A percentile compares a stretch with the other conserved stretches of the same genome.
phyloP scores from a whole-genome alignment of 2,113 vertebrate species.

The Lepisosteus osseus region DNA sequence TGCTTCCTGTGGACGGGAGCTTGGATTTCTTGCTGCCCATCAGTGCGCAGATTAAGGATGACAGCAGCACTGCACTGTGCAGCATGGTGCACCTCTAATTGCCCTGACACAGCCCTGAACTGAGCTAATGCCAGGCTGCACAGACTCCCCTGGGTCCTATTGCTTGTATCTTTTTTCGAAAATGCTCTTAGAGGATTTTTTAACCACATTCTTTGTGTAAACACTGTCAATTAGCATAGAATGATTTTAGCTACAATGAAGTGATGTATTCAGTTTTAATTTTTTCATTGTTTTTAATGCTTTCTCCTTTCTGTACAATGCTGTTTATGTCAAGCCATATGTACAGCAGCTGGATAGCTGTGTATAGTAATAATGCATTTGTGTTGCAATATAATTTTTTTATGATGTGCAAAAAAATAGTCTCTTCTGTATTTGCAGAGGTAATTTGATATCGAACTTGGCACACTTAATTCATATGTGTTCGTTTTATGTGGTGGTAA shows the following conservation, averaged over 20 bases:
- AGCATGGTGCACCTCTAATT: constrained; percentile 77
- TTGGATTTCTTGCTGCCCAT: constrained; percentile 71
- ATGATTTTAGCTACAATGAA: constrained; percentile 16
- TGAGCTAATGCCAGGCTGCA: constrained; percentile 68
- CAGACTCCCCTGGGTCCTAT: constrained; percentile 50
- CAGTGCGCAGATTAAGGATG: constrained; percentile 80
- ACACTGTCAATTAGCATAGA: constrained; percentile 22
- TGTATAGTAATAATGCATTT: constrained; percentile 23
- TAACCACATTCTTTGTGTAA: constrained; percentile 31
- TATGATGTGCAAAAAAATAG: background rate
- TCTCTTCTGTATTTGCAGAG: background rate
- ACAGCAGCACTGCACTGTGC: constrained; percentile 75
- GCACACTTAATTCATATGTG: constrained; percentile 21
- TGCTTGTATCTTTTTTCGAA: constrained; percentile 40
- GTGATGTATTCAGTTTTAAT: constrained; percentile 5
- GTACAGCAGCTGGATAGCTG: constrained; percentile 17
- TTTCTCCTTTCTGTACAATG: constrained; percentile 9
- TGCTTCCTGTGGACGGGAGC: constrained; percentile 83
- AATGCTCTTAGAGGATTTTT: constrained; percentile 10
- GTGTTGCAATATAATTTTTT: constrained; percentile 31
- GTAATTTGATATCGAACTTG: constrained; percentile 37
- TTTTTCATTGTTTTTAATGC: background rate
- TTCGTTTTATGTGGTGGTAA: constrained; percentile 28
- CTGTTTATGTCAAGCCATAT: constrained; percentile 18
- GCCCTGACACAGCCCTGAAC: constrained; percentile 75